Percentiles rank a stretch among this genome's conserved stretches.
These are phyloP conservation scores for Dendrocopos noguchii DNA, from an alignment of 2,113 vertebrate species.

Conservation along the genomic window DNA sequence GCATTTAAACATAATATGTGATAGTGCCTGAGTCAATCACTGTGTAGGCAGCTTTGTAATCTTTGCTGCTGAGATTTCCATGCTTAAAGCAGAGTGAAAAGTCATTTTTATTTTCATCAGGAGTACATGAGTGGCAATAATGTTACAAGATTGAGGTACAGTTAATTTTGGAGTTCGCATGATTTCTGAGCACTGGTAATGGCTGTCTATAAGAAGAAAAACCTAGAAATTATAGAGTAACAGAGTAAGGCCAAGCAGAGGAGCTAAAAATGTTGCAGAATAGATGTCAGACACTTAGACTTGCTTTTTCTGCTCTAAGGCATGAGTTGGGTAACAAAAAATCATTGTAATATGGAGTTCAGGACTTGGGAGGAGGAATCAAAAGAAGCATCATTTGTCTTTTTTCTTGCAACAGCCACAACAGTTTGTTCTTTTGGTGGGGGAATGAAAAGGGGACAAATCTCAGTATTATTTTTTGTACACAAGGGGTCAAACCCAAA, in stretches of 20 bases:
- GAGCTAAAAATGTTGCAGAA: background rate
- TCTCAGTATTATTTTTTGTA: background rate
- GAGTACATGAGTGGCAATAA: background rate
- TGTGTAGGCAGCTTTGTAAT: background rate
- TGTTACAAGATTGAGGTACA: background rate
- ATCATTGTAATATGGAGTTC: background rate
- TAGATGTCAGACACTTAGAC: background rate
- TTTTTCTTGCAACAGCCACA: background rate
- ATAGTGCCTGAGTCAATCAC: background rate
- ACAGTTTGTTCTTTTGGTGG: background rate
- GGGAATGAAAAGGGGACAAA: background rate
- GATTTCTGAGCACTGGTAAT: background rate
- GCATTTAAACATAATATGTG: background rate
- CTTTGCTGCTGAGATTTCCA: background rate
- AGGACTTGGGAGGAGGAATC: background rate
- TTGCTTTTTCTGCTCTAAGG: background rate
- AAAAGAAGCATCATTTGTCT: background rate
- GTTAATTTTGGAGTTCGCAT: background rate
- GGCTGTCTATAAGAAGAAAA: background rate
- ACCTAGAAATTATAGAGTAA: background rate
- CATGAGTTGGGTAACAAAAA: background rate
- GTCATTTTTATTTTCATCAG: background rate
- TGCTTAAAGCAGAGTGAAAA: background rate
- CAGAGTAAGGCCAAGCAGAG: background rate
- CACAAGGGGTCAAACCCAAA: background rate